phyloP scores from a whole-genome alignment of 2,113 vertebrate genomes.

The Larimichthys polyactis region DNA sequence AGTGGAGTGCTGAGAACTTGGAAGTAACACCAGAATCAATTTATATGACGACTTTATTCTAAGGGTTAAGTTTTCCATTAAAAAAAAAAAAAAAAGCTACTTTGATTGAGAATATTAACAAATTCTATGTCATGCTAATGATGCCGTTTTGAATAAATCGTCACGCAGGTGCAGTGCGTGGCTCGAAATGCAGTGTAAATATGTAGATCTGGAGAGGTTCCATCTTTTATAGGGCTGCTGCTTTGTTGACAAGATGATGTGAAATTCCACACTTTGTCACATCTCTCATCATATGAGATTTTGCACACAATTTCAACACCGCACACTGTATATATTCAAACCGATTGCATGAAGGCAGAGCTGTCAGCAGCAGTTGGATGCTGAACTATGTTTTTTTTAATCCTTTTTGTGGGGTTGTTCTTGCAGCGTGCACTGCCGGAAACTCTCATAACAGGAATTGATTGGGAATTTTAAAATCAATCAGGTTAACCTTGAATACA shows the following conservation, averaged over 20 bases:
- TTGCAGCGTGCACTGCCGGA: not conserved
- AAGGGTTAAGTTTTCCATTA: constrained; percentile 2
- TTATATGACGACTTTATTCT: not conserved
- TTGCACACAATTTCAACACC: no score
- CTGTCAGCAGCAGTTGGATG: not conserved
- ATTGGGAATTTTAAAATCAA: no score
- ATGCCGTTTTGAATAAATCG: constrained; percentile 1
- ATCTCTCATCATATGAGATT: no score
- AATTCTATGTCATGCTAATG: not conserved
- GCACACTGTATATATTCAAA: no score
- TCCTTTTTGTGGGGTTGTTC: not conserved
- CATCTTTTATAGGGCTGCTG: constrained; percentile 45
- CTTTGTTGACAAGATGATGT: constrained; percentile 78
- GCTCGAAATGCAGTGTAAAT: not conserved
- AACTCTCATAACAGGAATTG: not conserved
- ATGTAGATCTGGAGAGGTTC: not conserved
- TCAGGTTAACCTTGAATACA: no score
- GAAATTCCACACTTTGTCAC: constrained; percentile 76
- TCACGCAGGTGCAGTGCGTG: not conserved
- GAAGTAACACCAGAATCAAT: not conserved
- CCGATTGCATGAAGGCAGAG: not conserved
- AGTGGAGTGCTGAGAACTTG: not conserved
- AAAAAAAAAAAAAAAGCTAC: not conserved
- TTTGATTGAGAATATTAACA: not conserved
- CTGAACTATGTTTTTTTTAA: no score